Conservation (phyloP, 1,140 invertebrate species). For the Varroa destructor region DNA sequence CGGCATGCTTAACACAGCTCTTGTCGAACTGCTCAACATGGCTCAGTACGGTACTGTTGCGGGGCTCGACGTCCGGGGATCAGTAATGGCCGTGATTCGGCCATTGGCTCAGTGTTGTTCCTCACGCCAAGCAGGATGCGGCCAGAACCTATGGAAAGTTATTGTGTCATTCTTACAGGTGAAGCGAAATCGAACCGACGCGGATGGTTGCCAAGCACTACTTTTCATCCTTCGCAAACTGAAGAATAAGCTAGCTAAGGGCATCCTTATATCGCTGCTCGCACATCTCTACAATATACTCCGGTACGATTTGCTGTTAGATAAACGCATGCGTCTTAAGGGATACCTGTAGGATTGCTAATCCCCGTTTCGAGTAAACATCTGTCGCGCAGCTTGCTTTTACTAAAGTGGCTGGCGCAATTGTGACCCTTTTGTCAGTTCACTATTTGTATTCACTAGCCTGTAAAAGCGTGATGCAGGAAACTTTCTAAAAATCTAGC, state of each 20-base stretch:
- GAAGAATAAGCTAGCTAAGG: conserved; percentile 14
- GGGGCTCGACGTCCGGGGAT: neutral
- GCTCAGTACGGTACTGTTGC: neutral
- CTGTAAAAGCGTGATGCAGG: too few relatives aligned
- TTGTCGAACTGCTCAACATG: conserved; percentile 15
- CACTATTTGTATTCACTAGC: too few relatives aligned
- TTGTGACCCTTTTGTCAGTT: too few relatives aligned
- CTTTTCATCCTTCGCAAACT: conserved; percentile 9
- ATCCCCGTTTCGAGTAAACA: too few relatives aligned
- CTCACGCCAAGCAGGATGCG: neutral
- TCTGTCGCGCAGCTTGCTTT: too few relatives aligned
- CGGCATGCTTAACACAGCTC: conserved; percentile 15
- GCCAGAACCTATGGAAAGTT: conserved; percentile 1
- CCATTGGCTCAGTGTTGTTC: conserved; percentile 8
- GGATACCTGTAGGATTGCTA: too few relatives aligned
- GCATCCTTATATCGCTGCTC: conserved; percentile 14
- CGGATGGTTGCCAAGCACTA: conserved; percentile 20
- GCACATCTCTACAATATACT: conserved; percentile 21
- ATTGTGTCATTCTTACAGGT: conserved; percentile 6
- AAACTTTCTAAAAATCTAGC: too few relatives aligned
- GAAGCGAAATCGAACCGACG: conserved; percentile 18
- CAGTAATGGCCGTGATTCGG: conserved; percentile 8
- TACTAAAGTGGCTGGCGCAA: too few relatives aligned
- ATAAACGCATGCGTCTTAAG: too few relatives aligned
- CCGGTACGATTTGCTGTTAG: neutral